Percentiles rank a stretch among this genome's conserved stretches.
Conservation (phyloP, 2,113 vertebrate species). For the Ochotona curzoniae region DNA sequence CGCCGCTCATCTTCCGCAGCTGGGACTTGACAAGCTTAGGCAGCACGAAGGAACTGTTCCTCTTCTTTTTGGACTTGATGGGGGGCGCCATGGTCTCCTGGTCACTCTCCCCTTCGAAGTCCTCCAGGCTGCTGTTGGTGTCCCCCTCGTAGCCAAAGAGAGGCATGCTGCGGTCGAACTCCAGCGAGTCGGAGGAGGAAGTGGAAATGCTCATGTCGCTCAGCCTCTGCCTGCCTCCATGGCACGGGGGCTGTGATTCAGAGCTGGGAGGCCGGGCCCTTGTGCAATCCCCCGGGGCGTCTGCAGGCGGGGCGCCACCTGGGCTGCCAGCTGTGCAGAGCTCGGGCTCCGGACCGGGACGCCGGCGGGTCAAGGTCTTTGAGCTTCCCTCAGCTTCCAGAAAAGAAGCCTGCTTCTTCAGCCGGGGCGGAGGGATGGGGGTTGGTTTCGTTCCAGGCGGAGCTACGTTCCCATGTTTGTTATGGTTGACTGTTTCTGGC, state of each 20-base stretch:
- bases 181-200: slow-evolving; percentile 95
- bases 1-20: slow-evolving; percentile 93
- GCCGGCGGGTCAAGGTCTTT: neutral
- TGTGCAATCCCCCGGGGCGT: slow-evolving; percentile 68
- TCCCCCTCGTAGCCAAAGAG: slow-evolving; percentile 88
- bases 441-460: slow-evolving; percentile 83
- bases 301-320: slow-evolving; percentile 83
- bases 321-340: slow-evolving; percentile 82
- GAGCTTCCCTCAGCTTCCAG: slow-evolving; percentile 84
- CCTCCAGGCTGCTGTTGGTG: slow-evolving; percentile 92
- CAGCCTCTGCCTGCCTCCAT: slow-evolving; percentile 89
- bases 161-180: slow-evolving; percentile 91
- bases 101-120: slow-evolving; percentile 93
- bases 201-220: slow-evolving; percentile 97
- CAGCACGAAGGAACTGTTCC: slow-evolving; percentile 89
- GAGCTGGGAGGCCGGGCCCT: slow-evolving; percentile 61
- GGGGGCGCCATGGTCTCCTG: slow-evolving; percentile 92
- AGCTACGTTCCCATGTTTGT: slow-evolving; percentile 82
- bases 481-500: slow-evolving; percentile 87
- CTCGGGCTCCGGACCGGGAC: slow-evolving; percentile 10
- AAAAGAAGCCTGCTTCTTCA: slow-evolving; percentile 90
- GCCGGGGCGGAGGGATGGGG: slow-evolving; percentile 88
- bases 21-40: slow-evolving; percentile 93
- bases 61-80: slow-evolving; percentile 89
- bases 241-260: slow-evolving; percentile 84